Conservation (phyloP, 2,113 vertebrate genomes). For the Brevimyrus niger region DNA sequence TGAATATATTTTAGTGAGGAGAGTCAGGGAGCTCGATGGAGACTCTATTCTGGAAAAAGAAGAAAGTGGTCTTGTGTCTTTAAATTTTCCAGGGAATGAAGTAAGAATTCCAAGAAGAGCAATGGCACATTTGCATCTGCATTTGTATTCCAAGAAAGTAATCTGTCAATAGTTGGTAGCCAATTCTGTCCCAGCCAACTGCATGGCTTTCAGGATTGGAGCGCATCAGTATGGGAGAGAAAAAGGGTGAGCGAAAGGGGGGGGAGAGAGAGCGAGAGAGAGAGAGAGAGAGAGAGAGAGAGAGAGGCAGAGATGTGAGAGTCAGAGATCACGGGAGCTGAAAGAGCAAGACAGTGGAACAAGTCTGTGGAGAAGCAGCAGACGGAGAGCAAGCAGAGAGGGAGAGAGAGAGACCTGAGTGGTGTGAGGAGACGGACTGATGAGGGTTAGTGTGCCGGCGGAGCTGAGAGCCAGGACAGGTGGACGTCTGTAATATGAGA, state of each 20-base stretch:
- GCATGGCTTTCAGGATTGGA: constrained; percentile 22
- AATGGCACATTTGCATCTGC: constrained; percentile 3
- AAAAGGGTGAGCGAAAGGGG: constrained; percentile 29
- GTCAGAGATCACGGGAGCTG: not conserved
- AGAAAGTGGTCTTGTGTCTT: not conserved
- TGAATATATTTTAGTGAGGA: not conserved
- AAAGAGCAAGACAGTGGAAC: not conserved
- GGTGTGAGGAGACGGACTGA: not conserved
- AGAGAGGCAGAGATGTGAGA: constrained; percentile 14
- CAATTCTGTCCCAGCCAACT: constrained; percentile 11
- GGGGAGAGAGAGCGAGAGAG: not conserved
- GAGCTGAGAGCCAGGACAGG: constrained; percentile 36
- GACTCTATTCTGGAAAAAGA: not conserved
- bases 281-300: constrained; percentile 1
- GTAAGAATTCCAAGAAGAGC: not conserved
- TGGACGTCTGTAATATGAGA: constrained; percentile 40
- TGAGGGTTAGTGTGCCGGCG: constrained; percentile 21
- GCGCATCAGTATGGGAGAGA: constrained; percentile 34
- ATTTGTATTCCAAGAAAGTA: constrained; percentile 23
- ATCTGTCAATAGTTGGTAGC: constrained; percentile 14
- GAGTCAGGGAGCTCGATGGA: not conserved
- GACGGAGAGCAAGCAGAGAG: constrained; percentile 42
- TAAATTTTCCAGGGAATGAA: not conserved
- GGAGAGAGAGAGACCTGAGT: constrained; percentile 37
- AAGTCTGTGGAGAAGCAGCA: not conserved